phyloP scores from a whole-genome alignment of 2,113 vertebrate genomes.

The Chascanopsetta lugubris region DNA sequence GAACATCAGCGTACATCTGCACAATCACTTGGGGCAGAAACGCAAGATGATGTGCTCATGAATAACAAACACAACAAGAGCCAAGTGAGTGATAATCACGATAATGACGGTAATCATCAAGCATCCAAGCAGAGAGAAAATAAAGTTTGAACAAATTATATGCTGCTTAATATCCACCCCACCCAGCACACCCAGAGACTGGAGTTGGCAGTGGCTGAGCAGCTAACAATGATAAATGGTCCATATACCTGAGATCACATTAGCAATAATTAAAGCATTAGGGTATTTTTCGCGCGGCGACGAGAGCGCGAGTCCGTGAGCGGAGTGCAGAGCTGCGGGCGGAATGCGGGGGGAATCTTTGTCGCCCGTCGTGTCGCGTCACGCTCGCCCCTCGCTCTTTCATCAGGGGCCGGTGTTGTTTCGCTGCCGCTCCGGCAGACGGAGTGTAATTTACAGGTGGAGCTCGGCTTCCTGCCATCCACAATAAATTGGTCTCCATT shows the following conservation, averaged over 20 bases:
- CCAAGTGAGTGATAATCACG: constrained; percentile 66
- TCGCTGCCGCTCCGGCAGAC: constrained; percentile 51
- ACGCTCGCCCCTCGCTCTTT: constrained; percentile 59
- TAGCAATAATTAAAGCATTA: constrained; percentile 64
- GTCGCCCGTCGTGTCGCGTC: constrained; percentile 41
- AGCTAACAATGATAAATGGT: constrained; percentile 60
- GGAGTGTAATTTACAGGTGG: constrained; percentile 74
- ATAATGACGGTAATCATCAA: constrained; percentile 65
- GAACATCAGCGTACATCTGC: constrained; percentile 19
- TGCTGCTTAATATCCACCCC: constrained; percentile 44
- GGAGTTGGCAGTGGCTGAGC: constrained; percentile 44
- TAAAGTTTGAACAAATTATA: constrained; percentile 68
- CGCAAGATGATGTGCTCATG: not conserved
- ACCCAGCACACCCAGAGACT: constrained; percentile 32
- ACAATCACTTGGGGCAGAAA: constrained; percentile 30
- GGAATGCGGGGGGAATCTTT: constrained; percentile 21
- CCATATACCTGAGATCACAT: constrained; percentile 60
- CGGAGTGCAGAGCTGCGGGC: constrained; percentile 26
- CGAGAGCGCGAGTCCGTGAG: constrained; percentile 37
- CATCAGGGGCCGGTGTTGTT: constrained; percentile 61
- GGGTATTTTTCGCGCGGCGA: constrained; percentile 28
- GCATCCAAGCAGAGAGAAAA: constrained; percentile 59
- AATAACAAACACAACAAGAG: constrained; percentile 59
- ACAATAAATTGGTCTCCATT: constrained; percentile 75
- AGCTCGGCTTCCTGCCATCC: constrained; percentile 67